Evolutionary conservation across 1,140 invertebrate species (phyloP).

Genomic region (Pseudachorutes palmiensis): DNA sequence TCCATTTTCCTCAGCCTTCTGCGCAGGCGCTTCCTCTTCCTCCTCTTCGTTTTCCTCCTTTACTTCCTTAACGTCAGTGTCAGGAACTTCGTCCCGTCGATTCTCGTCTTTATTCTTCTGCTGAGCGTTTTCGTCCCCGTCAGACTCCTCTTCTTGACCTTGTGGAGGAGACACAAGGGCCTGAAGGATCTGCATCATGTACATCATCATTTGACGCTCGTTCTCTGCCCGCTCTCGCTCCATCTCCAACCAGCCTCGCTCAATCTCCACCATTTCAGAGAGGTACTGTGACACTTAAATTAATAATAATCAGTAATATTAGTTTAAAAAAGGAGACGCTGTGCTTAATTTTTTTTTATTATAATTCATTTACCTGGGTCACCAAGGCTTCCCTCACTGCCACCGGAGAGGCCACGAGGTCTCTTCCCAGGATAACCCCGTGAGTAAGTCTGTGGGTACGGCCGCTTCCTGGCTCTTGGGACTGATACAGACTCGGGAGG

Average conservation of each 20-base stretch:
- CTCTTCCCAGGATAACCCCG: conserved; percentile 1
- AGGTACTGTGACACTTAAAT: conserved; percentile 34
- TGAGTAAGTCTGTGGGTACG: conserved; percentile 5
- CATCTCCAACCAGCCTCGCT: conserved; percentile 36
- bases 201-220: conserved; percentile 36
- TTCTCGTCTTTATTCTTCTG: conserved; percentile 6
- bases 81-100: conserved; percentile 10
- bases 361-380: too few relatives aligned
- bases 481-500: neutral
- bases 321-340: conserved; percentile 27
- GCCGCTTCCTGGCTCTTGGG: neutral
- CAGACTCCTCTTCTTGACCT: conserved; percentile 21
- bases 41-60: conserved; percentile 25
- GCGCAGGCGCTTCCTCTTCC: conserved; percentile 17
- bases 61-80: conserved; percentile 22
- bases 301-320: too few relatives aligned
- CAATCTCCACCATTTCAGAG: conserved; percentile 38
- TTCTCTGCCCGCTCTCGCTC: conserved; percentile 37
- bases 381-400: neutral
- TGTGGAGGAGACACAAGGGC: conserved; percentile 35
- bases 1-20: conserved; percentile 14
- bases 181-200: conserved; percentile 38
- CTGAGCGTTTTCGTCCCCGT: neutral
- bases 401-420: conserved; percentile 10
- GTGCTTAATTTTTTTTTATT: too few relatives aligned